These are phyloP conservation scores for Drosophila mojavensis DNA, from an alignment of 1,140 invertebrate genomes.

Conservation along the genomic window DNA sequence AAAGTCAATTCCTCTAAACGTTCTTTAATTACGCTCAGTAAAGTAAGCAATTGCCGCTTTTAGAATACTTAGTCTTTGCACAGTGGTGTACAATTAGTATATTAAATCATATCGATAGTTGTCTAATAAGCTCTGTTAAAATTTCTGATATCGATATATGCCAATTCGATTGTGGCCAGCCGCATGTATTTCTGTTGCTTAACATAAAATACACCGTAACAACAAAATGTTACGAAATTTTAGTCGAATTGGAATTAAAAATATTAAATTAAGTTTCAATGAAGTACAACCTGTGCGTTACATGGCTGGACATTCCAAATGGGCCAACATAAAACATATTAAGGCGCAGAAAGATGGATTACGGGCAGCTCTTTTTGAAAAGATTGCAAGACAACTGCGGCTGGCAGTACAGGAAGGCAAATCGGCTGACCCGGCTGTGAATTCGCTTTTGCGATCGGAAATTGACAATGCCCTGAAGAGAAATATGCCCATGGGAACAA, in stretches of 20 bases:
- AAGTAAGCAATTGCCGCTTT: too few relatives aligned
- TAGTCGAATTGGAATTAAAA: neutral
- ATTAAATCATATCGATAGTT: too few relatives aligned
- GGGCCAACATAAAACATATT: conserved; percentile 89
- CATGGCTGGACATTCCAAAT: conserved; percentile 90
- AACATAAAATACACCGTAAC: too few relatives aligned
- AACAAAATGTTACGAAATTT: conserved; percentile 37
- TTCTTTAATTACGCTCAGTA: too few relatives aligned
- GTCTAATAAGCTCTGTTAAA: too few relatives aligned
- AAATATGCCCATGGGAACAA: conserved; percentile 86
- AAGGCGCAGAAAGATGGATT: conserved; percentile 87
- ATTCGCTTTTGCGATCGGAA: conserved; percentile 85
- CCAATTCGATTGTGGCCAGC: too few relatives aligned
- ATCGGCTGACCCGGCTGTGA: conserved; percentile 85
- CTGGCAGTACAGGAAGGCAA: conserved; percentile 86
- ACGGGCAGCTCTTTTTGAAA: conserved; percentile 84
- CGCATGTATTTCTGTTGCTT: too few relatives aligned
- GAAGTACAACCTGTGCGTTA: conserved; percentile 13
- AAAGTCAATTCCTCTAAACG: too few relatives aligned
- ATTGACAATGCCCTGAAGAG: conserved; percentile 86
- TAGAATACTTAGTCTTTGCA: too few relatives aligned
- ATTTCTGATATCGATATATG: too few relatives aligned
- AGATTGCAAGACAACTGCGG: conserved; percentile 85
- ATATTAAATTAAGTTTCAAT: neutral
- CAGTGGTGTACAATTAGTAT: too few relatives aligned